These are phyloP conservation scores for Amphimallon solstitiale DNA, from an alignment of 2,888 invertebrate genomes.

Conservation along the genomic window DNA sequence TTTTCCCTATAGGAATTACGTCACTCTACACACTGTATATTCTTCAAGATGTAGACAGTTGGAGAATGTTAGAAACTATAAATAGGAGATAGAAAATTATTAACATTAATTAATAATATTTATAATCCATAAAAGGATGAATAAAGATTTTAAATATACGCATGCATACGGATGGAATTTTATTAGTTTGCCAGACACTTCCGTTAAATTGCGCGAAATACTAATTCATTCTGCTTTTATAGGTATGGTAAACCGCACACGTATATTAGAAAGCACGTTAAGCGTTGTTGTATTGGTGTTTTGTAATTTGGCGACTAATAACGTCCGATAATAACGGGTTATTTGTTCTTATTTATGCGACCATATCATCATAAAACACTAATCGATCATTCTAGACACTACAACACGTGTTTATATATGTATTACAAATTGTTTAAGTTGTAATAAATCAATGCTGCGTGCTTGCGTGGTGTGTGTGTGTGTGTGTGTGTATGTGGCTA, in stretches of 20 bases:
- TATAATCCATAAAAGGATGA: no score
- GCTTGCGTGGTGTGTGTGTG: neutral
- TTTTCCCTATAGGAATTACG: no score
- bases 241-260: neutral
- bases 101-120: no score
- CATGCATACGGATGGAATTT: no score
- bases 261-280: neutral
- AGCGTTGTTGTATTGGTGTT: neutral
- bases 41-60: no score
- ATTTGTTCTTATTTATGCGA: constrained; percentile 27
- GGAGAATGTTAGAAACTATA: no score
- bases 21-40: no score
- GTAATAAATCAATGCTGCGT: constrained; percentile 17
- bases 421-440: neutral
- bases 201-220: no score
- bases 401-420: constrained; percentile 23
- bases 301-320: constrained; percentile 16
- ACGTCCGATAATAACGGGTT: constrained; percentile 11
- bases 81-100: no score
- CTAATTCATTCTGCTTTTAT: no score
- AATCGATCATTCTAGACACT: constrained; percentile 20
- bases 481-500: neutral
- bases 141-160: no score
- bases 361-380: constrained; percentile 18
- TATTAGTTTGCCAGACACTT: no score